These are phyloP conservation scores for Drosophila nigricruria DNA, from an alignment of 2,888 invertebrate genomes.

Conservation along the genomic window DNA sequence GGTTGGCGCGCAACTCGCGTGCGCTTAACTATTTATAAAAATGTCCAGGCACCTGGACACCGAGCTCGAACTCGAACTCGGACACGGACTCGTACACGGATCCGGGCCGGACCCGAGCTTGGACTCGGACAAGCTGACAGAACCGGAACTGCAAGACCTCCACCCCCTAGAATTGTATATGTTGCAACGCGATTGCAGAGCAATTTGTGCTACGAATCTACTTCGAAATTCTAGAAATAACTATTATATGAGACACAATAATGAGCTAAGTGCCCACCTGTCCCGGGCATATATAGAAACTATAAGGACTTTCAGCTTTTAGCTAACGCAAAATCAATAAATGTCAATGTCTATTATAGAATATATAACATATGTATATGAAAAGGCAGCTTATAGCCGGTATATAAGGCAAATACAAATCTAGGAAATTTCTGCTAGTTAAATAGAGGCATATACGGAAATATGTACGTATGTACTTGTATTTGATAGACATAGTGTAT, in stretches of 20 bases:
- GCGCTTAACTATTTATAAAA: slow-evolving; percentile 42
- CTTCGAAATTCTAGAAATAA: neutral
- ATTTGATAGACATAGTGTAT: no score
- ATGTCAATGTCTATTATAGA: neutral
- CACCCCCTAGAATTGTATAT: neutral
- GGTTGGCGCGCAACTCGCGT: neutral
- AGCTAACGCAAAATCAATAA: slow-evolving; percentile 1
- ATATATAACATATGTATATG: neutral
- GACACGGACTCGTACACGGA: neutral
- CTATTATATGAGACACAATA: neutral
- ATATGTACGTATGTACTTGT: no score
- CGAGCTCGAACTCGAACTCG: neutral
- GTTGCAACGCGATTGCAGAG: neutral
- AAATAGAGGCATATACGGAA: neutral
- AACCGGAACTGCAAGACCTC: slow-evolving; percentile 8
- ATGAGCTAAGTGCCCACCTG: neutral
- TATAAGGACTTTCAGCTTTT: neutral
- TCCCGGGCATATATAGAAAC: neutral
- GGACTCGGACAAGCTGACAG: neutral
- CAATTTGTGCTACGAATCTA: neutral
- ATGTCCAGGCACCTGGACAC: slow-evolving; percentile 15
- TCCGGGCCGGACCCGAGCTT: slow-evolving; percentile 1
- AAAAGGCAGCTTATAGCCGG: neutral
- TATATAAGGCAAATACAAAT: neutral
- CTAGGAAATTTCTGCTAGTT: neutral